Evolutionary conservation across 2,888 invertebrate species (phyloP).

Genomic region (Lobophora halterata): DNA sequence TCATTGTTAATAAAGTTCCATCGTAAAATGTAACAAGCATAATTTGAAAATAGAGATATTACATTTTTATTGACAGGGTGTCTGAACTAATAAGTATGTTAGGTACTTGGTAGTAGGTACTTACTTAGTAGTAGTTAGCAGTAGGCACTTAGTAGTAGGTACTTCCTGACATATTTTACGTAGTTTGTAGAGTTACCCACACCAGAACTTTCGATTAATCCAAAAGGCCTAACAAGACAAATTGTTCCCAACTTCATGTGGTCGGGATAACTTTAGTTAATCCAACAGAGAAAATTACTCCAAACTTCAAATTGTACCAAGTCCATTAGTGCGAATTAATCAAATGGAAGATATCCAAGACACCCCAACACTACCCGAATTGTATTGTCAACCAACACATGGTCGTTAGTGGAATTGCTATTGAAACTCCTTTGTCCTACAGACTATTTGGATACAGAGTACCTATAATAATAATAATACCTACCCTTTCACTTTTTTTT

Average conservation of each 20-base stretch:
- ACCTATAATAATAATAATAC: too few relatives aligned
- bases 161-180: too few relatives aligned
- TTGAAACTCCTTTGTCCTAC: slow-evolving; percentile 23
- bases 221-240: slow-evolving; percentile 20
- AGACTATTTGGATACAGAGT: slow-evolving; percentile 13
- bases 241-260: slow-evolving; percentile 25
- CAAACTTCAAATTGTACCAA: slow-evolving; percentile 56
- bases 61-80: too few relatives aligned
- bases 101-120: too few relatives aligned
- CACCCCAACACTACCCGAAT: slow-evolving; percentile 60
- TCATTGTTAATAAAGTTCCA: too few relatives aligned
- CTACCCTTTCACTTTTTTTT: neutral
- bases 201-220: too few relatives aligned
- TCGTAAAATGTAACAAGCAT: too few relatives aligned
- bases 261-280: slow-evolving; percentile 34
- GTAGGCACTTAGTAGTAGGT: too few relatives aligned
- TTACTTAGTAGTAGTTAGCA: too few relatives aligned
- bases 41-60: too few relatives aligned
- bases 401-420: slow-evolving; percentile 45
- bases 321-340: slow-evolving; percentile 65
- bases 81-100: too few relatives aligned
- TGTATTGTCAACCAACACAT: slow-evolving; percentile 67
- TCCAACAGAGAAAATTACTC: slow-evolving; percentile 46
- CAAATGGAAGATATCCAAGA: slow-evolving; percentile 60
- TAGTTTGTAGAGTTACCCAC: too few relatives aligned